Base-by-base conservation (phyloP, 1,140 invertebrate species). In the Pectinophora gossypiella region DNA sequence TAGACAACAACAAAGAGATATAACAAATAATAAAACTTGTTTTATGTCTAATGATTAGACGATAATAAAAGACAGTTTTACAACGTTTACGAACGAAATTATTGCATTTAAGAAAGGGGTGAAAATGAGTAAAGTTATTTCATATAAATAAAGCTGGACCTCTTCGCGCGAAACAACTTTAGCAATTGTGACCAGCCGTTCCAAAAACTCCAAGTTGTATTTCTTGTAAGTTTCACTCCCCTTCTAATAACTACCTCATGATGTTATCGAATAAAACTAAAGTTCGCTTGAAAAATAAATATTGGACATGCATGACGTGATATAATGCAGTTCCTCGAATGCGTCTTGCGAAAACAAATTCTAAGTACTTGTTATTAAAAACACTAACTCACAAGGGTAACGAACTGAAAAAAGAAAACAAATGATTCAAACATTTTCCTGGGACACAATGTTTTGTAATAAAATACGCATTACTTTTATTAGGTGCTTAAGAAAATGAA, bases 381-480 rank as follows among this genome's bases (percentile, higher is more conserved):
- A 32, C 27, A 12, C 27, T n/a, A 32, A 12, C 9, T 12, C 9
- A 32, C 2, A 3, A n/a, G 27, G 27, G 2, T 32, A 32, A 32
- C 27, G 27, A 32, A 32, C 27, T 32, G 27, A 2, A 32, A 23
- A 23, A 32, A 9, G 7, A 32, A 32, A 32, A 32, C 27, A 32
- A 32, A n/a, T 32, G 27, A 32, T 1, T 9, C 27, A 32, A 32
- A 32, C 27, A 32, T 32, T 32, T 32, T 32, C 27, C 27, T 9
- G 27, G 9, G 27, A n/a, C 27, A 32, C 27, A 32, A 32, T 12
- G 27, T 12, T n/a, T 32, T 2, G 27, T 32, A 32, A 32, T 32
- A n/a, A 32, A 32, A 32, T 32, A 32, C 27, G 27, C 27, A 40
- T 40, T 40, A 40, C 36, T 40, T 40, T 40, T 40, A 40, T 40